Percentiles rank a stretch among this genome's conserved stretches.
Evolutionary conservation across 2,113 vertebrate genomes (phyloP).

Genomic region (Ploceus nigricollis): DNA sequence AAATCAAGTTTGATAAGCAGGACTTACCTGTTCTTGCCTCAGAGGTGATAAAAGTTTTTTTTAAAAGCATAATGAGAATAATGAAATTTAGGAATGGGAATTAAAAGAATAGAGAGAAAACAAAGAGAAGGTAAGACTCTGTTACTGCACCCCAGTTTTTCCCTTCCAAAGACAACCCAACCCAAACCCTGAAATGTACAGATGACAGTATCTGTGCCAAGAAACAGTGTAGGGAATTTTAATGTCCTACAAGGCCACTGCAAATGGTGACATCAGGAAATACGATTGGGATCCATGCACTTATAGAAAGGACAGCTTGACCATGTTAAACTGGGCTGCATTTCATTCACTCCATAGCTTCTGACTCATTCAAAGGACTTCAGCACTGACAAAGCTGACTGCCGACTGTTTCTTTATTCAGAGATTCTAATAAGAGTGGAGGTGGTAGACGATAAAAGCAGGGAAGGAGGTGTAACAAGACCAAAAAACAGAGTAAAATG

Average conservation of each 20-base stretch:
- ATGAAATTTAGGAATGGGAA: neutral
- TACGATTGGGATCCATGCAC: neutral
- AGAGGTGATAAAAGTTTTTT: neutral
- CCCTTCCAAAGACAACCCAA: neutral
- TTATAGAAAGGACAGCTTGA: neutral
- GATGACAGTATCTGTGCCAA: neutral
- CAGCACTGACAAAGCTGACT: neutral
- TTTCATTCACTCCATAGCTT: neutral
- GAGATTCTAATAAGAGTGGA: neutral
- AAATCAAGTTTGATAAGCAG: neutral
- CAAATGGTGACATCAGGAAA: neutral
- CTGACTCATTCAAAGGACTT: constrained; percentile 21
- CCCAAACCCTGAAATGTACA: neutral
- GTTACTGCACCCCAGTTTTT: accelerated
- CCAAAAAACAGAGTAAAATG: neutral
- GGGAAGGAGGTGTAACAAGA: neutral
- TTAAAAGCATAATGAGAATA: neutral
- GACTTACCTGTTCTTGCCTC: neutral
- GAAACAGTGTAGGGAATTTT: neutral
- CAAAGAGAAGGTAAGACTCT: neutral
- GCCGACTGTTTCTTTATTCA: neutral
- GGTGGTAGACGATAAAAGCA: constrained; percentile 8
- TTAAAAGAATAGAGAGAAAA: neutral
- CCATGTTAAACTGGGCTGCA: neutral
- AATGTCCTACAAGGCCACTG: neutral